Percentiles rank a stretch among this genome's conserved stretches.
phyloP scores from a whole-genome alignment of 2,113 vertebrate species.

The Trogon surrucura region DNA sequence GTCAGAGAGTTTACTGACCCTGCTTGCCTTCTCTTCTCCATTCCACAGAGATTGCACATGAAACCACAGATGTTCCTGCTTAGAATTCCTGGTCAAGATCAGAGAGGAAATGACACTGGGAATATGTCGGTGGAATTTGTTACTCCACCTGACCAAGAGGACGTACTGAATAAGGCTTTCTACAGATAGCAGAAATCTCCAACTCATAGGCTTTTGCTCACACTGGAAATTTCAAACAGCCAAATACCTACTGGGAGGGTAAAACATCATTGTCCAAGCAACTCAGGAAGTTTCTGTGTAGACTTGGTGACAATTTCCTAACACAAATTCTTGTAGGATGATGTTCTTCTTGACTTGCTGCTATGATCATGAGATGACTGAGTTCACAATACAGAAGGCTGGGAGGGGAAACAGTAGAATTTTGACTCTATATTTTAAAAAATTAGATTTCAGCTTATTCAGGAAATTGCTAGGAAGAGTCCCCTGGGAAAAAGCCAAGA shows the following conservation, averaged over 20 bases:
- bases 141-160: not conserved
- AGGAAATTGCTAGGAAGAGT: not conserved
- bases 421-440: not conserved
- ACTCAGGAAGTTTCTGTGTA: not conserved
- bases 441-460: not conserved
- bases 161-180: not conserved
- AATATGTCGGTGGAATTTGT: not conserved
- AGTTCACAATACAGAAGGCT: not conserved
- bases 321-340: not conserved
- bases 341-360: not conserved
- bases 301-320: not conserved
- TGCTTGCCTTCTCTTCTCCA: not conserved
- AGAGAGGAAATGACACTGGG: not conserved
- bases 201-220: not conserved
- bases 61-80: not conserved
- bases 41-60: not conserved
- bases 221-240: not conserved
- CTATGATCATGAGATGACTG: not conserved
- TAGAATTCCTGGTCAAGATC: not conserved
- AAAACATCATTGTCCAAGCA: not conserved
- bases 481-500: not conserved
- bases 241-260: not conserved
- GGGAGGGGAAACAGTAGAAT: not conserved
- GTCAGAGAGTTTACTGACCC: not conserved
- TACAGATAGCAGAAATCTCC: not conserved